Evolutionary conservation across 2,888 invertebrate genomes (phyloP).

Genomic region (Acanthosepion esculentum): DNA sequence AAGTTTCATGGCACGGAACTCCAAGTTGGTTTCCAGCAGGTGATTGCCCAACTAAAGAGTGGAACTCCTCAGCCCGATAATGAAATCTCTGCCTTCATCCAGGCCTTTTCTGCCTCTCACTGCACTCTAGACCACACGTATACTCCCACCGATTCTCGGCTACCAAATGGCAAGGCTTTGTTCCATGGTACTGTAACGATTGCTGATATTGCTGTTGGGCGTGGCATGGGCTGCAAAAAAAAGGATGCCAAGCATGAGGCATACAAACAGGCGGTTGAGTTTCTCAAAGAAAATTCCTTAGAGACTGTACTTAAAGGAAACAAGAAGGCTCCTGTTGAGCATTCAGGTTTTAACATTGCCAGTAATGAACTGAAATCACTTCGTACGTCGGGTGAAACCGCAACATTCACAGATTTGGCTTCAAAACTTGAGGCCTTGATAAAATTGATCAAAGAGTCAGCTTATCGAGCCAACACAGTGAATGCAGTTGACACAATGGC

Average conservation of each 20-base stretch:
- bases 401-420: conserved; percentile 40
- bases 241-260: conserved; percentile 58
- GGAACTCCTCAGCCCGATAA: conserved; percentile 55
- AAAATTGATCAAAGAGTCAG: conserved; percentile 53
- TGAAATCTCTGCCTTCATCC: conserved; percentile 57
- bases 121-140: conserved; percentile 57
- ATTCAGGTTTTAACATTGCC: not conserved
- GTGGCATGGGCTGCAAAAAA: conserved; percentile 57
- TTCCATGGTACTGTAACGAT: conserved; percentile 59
- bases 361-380: conserved; percentile 25
- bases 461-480: conserved; percentile 54
- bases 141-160: conserved; percentile 51
- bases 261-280: conserved; percentile 55
- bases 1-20: conserved; percentile 35
- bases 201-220: conserved; percentile 57
- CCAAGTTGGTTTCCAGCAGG: conserved; percentile 37
- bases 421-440: conserved; percentile 56
- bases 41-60: conserved; percentile 49
- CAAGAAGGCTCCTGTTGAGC: conserved; percentile 24
- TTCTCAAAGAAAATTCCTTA: conserved; percentile 53
- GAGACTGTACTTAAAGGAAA: conserved; percentile 54
- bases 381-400: not conserved
- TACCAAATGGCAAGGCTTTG: conserved; percentile 54
- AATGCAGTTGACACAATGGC: conserved; percentile 59
- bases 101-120: conserved; percentile 58